Evolutionary conservation across 2,888 invertebrate species (phyloP), one percentile per base, ranked within the genome.

Genomic region (Gibbula magus): DNA sequence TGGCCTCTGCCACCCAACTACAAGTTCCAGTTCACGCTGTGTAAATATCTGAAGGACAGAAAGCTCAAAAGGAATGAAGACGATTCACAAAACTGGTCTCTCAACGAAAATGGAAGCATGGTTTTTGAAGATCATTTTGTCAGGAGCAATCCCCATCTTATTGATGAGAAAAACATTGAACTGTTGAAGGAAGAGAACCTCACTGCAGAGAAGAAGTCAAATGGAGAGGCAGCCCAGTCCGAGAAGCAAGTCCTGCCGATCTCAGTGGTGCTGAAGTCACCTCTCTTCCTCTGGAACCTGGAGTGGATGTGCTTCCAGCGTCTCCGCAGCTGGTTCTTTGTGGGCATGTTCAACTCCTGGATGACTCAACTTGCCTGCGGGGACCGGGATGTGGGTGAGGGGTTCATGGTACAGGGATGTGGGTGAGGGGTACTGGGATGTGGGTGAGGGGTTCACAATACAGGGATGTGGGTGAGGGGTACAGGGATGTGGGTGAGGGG

Each of bases 271-370:
- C 77, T 80, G 0, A 16, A 77, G 25, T 82, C 83, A 3, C 79
- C 83, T 3, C 70, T 86, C 45, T 86, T 81, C 51, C 20, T 86
- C 22, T 79, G 76, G 8, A 82, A 84, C 52, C 39, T 86, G 51
- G 20, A 85, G 29, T 87, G 87, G 87, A 82, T 87, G 67, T 83
- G 84, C 13, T 77, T 79, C 18, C 84, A 85, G 52, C 79, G 87
- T 2, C 77, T 86, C n/a, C 79, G 83, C 10, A 84, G 83, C 81
- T 87, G 87, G 87, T 83, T 86, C 75, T 87, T 84, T 77, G 83
- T 87, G 56, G 87, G 86, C 7, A 77, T 82, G 22, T 82, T 87
- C 73, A 87, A 87, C 75, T 79, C 84, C 3, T 81, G 82, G 75
- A 82, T 87, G n/a, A 81, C 81, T 2, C 76, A 79, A 10, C 51